Evolutionary conservation across 53 echinoderm and acorn worm species (phyloP), one percentile per base, ranked within the genome.

Genomic region (Paracentrotus lividus): DNA sequence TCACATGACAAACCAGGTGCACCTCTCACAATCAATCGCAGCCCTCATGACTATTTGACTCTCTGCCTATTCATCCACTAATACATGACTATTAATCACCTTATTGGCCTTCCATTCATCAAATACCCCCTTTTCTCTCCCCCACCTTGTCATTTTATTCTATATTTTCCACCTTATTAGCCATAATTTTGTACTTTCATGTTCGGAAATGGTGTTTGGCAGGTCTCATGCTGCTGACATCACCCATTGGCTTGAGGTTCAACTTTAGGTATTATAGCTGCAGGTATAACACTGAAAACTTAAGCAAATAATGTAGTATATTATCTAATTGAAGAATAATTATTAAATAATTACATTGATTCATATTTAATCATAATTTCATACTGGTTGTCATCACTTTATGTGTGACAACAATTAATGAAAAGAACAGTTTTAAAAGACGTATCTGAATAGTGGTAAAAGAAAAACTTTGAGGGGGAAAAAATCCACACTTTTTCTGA

Each of bases 81-180:
- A 72, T 72, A 72, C 72, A 72, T 72, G 72, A 72, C 72, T 72
- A 72, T 72, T 72, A 72, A 72, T 72, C 72, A 72, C 40, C 72
- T 13, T 5, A 36, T 72, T 72, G 72, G 72, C 72, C 38, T 72
- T 72, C 72, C 12, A 38, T 21, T 18, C 18, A 26, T 16, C 64
- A 29, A 64, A 2, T n/a, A n/a, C 64, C 13, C 8, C 72, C 72
- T 20, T 72, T 72, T 72, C 72, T 40, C 10, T 16, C 32, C 72
- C 72, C 21, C 72, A 72, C 72, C 40, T 72, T 36, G 36, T 40
- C 40, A 72, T 72, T 72, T 72, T 40, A 72, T 40, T 72, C 72
- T 6, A 72, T 0, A 40, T 12, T 72, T 72, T 36, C 36, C 32
- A 72, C 38, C 40, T 38, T 72, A 40, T 40, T 36, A 72, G 40